These are phyloP conservation scores for Alloplasta piceator DNA, from an alignment of 2,888 invertebrate species.

Conservation along the genomic window DNA sequence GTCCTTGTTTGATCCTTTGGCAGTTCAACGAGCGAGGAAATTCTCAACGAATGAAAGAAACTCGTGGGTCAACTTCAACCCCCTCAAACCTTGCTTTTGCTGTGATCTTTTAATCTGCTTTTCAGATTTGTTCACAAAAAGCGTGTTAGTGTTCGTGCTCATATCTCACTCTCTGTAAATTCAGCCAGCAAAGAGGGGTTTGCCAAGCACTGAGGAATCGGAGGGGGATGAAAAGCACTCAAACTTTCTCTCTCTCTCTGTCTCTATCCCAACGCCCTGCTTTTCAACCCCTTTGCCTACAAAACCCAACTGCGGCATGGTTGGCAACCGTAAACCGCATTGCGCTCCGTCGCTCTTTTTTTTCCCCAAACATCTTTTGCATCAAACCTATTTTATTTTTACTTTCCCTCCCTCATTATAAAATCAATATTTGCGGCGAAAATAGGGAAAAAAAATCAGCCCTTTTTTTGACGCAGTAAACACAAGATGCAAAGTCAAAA, in stretches of 20 bases:
- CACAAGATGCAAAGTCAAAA: not conserved
- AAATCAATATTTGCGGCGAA: conserved; percentile 52
- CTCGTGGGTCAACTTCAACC: conserved; percentile 15
- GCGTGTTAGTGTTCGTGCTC: conserved; percentile 3
- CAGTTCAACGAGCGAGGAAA: too few relatives aligned
- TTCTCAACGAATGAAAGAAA: conserved; percentile 21
- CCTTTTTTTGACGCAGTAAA: not conserved
- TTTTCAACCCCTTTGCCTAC: conserved; percentile 6
- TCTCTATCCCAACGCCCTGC: conserved; percentile 26
- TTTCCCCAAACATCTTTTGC: conserved; percentile 47
- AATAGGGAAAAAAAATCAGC: not conserved
- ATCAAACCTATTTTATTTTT: conserved; percentile 20
- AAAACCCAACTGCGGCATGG: conserved; percentile 25
- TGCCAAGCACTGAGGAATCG: not conserved
- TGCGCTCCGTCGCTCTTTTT: conserved; percentile 55
- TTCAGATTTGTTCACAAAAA: conserved; percentile 38
- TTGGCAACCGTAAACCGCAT: conserved; percentile 65
- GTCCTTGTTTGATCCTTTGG: too few relatives aligned
- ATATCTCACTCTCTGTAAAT: conserved; percentile 46
- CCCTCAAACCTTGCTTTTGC: conserved; percentile 25
- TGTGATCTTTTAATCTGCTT: conserved; percentile 55
- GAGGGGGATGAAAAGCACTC: conserved; percentile 34
- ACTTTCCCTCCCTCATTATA: conserved; percentile 36
- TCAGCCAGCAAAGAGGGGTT: conserved; percentile 23
- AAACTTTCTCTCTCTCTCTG: conserved; percentile 57